Evolutionary conservation across 1,140 invertebrate species (phyloP).

Genomic region (Nomia melanderi): DNA sequence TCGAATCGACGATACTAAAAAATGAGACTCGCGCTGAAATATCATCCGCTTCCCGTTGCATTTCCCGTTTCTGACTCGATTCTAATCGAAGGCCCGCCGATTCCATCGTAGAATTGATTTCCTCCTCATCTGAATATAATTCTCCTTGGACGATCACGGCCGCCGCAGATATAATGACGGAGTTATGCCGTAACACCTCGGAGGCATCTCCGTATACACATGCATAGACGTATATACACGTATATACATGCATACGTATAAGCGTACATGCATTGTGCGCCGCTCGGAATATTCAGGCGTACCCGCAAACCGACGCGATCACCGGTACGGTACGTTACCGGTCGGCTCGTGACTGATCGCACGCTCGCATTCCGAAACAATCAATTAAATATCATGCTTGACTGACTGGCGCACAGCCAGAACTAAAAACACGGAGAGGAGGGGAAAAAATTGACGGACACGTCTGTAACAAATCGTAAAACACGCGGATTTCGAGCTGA

Average conservation of each 20-base stretch:
- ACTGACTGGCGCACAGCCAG: constrained; percentile 1
- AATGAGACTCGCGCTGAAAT: constrained; percentile 55
- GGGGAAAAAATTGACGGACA: constrained; percentile 5
- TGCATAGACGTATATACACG: too few relatives aligned
- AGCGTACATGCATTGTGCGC: constrained; percentile 38
- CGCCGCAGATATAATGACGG: constrained; percentile 72
- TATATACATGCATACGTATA: neutral
- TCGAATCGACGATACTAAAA: constrained; percentile 37
- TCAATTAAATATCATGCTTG: constrained; percentile 21
- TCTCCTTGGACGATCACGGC: constrained; percentile 74
- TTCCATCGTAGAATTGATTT: constrained; percentile 79
- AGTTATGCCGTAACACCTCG: constrained; percentile 77
- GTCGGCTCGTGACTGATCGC: neutral
- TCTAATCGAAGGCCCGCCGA: constrained; percentile 70
- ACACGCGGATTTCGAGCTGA: neutral
- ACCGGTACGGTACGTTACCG: neutral
- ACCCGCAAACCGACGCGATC: constrained; percentile 31
- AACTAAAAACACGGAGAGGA: too few relatives aligned
- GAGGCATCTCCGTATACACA: constrained; percentile 63
- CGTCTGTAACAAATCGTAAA: constrained; percentile 3
- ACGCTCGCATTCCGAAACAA: constrained; percentile 10
- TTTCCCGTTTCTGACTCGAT: constrained; percentile 45
- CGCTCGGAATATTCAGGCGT: constrained; percentile 34
- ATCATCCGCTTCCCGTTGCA: constrained; percentile 61
- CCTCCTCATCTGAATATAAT: constrained; percentile 79